phyloP scores from a whole-genome alignment of 2,888 invertebrate genomes.

The Tenthredo distinguenda region DNA sequence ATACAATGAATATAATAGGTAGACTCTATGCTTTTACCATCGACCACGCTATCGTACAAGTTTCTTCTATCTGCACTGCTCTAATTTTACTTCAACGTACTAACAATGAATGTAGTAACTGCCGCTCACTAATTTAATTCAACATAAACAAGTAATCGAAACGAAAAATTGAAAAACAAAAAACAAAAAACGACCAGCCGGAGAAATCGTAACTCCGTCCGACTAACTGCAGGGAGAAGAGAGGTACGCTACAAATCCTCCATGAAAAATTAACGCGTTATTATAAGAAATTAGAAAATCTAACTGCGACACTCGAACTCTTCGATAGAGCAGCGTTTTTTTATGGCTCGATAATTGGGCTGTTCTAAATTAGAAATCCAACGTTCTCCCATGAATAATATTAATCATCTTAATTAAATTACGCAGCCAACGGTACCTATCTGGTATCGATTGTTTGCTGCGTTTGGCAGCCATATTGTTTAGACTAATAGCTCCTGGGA shows the following conservation, averaged over 20 bases:
- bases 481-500: conserved; percentile 75
- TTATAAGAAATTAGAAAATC: conserved; percentile 1
- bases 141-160: neutral
- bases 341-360: conserved; percentile 32
- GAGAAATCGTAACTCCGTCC: neutral
- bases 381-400: conserved; percentile 58
- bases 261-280: neutral
- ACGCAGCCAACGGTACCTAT: conserved; percentile 65
- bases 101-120: conserved; percentile 52
- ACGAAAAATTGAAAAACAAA: neutral
- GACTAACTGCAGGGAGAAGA: neutral
- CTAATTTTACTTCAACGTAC: conserved; percentile 51
- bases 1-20: conserved; percentile 2
- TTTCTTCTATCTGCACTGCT: conserved; percentile 50
- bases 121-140: conserved; percentile 47
- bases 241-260: neutral
- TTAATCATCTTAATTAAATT: conserved; percentile 72
- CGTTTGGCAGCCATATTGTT: conserved; percentile 77
- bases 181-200: neutral
- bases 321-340: conserved; percentile 24
- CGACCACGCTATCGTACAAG: conserved; percentile 51
- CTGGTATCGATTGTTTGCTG: conserved; percentile 74
- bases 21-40: conserved; percentile 47
- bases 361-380: conserved; percentile 41
- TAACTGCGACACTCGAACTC: neutral